Base-by-base conservation (phyloP, 2,113 vertebrate species). In the Aptenodytes forsteri region DNA sequence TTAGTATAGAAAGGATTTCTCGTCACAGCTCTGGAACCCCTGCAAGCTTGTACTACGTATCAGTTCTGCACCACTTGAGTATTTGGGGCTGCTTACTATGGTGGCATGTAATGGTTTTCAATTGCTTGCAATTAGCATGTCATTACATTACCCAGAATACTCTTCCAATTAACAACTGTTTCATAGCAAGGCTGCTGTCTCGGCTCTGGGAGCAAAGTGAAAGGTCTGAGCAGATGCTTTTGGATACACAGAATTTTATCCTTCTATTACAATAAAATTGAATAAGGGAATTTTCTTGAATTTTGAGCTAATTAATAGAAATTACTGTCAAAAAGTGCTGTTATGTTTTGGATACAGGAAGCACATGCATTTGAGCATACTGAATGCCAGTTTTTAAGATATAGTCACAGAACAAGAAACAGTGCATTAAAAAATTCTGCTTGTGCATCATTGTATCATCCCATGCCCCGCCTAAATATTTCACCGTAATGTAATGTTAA, bases 201-300 rank as follows among this genome's bases (percentile, higher is more conserved):
- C 20, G 19, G 83, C 87, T 94, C 46, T 76, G 59, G 54, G 29
- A 87, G 26, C 40, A 20, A 89, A 89, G 87, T 47, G 38, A 89
- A 87, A 82, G 38, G 54, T 70, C 83, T 93, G 70, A 78, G 66
- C 34, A 86, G 93, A 86, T 88, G 59, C 71, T 92, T 94, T 89
- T 4, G 11, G 47, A 81, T 75, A 16, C 36, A 34, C 2, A 6
- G 55, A 71, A 50, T 89, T 80, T 75, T 81, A 29, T 64, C 44
- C 25, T 85, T 38, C n/a, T 79, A 13, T 62, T 50, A 23, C 29
- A 64, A 56, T 52, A 58, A 42, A 93, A 85, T 0, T 50, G 34
- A 88, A 64, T 61, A 77, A 73, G 47, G 34, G 22, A n/a, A 23
- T 94, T 71, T 78, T 47, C 40, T 27, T 71, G 64, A 59, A 40